Evolutionary conservation across 2,113 vertebrate species (phyloP).

Genomic region (Xiphorhynchus elegans): DNA sequence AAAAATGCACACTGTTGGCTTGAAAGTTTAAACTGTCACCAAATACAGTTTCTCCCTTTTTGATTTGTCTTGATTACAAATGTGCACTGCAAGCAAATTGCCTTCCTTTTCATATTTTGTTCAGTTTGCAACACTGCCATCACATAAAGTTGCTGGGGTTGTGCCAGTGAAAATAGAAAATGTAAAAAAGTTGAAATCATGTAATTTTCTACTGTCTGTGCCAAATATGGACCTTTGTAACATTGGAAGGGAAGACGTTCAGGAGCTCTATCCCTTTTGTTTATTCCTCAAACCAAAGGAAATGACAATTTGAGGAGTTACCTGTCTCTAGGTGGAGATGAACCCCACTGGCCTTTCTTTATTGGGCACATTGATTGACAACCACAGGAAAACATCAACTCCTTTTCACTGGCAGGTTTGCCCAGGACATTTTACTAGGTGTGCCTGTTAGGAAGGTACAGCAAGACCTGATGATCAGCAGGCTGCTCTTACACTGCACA

Average conservation of each 20-base stretch:
- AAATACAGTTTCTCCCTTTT: background rate
- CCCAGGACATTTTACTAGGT: background rate
- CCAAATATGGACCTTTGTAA: background rate
- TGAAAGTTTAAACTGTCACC: background rate
- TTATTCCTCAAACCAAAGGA: background rate
- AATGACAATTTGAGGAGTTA: background rate
- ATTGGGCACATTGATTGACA: background rate
- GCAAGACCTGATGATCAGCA: background rate
- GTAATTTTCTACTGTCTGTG: background rate
- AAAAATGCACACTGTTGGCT: background rate
- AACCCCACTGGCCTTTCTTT: background rate
- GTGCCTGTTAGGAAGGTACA: background rate
- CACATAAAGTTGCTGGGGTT: background rate
- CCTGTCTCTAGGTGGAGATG: background rate
- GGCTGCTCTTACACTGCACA: background rate
- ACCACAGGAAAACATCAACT: background rate
- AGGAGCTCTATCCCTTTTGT: background rate
- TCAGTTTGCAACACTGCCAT: background rate
- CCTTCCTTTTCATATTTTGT: background rate
- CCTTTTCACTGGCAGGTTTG: background rate
- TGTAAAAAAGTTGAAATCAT: background rate
- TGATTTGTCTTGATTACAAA: slow-evolving; percentile 10
- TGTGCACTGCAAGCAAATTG: background rate
- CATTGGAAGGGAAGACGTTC: background rate
- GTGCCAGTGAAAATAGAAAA: background rate